Evolutionary conservation across 1,140 invertebrate genomes (phyloP), one percentile per base, ranked within the genome.

Genomic region (Heliothis subflexa): DNA sequence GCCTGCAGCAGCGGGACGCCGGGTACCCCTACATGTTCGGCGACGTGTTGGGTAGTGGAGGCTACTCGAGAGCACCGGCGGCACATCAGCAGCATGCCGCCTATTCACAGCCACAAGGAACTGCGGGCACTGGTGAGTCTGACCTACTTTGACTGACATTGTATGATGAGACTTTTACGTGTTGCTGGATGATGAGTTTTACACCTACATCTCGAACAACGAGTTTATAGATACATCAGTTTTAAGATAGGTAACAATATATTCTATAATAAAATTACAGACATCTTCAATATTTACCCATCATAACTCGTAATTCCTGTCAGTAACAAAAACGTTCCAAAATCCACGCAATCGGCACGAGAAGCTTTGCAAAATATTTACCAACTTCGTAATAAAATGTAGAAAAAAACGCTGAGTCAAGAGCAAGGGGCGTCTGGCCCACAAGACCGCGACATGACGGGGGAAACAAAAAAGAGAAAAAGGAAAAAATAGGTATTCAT

Each of bases 1-100:
- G 98, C 93, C 96, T 99, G 75, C 98, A 99, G 93, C 98, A 98
- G 95, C 95, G 98, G n/a, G 96, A 98, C 82, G 95, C 96, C 77
- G 97, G 96, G 77, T 99, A 99, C 94, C 98, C 98, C 10, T 94
- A 94, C 86, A 99, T 99, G 97, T 98, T 99, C 94, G 98, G 98
- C 94, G 99, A 86, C 96, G 97, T 97, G 59, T 95, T 98, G 47
- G 96, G 96, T 86, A 96, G 95, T 95, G 95, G 96, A 93, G 95
- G 95, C 88, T 88, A 96, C 95, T 95, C 96, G 3, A 95, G 96
- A 79, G 96, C 96, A 84, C 96, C 96, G 1, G 95, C 96, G 5
- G 96, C 96, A 1, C 96, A 97, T 83, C 95, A 96, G 77, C 96
- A 97, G 81, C 95, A 96, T 81, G 94, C 94, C 0, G 91, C 95